Percentiles rank a stretch among this genome's conserved stretches.
Evolutionary conservation across 1,140 invertebrate species (phyloP).

Genomic region (Rhynchophorus ferrugineus): DNA sequence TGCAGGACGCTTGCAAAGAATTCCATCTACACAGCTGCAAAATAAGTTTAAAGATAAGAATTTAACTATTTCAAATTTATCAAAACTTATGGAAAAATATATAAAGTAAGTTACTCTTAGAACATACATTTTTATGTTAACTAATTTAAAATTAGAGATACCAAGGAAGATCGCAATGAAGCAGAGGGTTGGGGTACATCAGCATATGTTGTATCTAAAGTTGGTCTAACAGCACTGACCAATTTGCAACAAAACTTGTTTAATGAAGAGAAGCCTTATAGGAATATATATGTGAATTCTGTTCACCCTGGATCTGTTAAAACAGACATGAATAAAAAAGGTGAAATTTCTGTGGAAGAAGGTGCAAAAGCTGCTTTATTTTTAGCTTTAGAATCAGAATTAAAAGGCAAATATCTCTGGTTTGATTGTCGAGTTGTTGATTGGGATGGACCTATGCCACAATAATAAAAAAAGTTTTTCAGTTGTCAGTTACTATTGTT

Average conservation of each 20-base stretch:
- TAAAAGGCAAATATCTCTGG: conserved; percentile 43
- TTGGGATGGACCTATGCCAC: conserved; percentile 29
- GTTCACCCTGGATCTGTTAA: conserved; percentile 58
- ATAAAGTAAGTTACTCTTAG: conserved; percentile 50
- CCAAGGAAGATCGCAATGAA: conserved; percentile 45
- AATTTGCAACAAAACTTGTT: conserved; percentile 53
- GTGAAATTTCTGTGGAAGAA: conserved; percentile 53
- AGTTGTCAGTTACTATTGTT: no score
- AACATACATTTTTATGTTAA: no score
- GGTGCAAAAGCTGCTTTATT: conserved; percentile 43
- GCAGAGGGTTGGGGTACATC: conserved; percentile 51
- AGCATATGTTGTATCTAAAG: conserved; percentile 59
- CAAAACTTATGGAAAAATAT: conserved; percentile 55
- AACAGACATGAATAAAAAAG: conserved; percentile 62
- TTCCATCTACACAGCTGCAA: conserved; percentile 46
- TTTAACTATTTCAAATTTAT: conserved; percentile 51
- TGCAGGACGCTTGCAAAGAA: conserved; percentile 48
- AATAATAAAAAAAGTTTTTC: conserved; percentile 4
- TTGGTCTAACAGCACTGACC: conserved; percentile 52
- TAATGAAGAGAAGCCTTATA: conserved; percentile 37
- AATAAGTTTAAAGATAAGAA: conserved; percentile 45
- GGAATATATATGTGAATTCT: conserved; percentile 53
- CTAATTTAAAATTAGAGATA: conserved; percentile 34
- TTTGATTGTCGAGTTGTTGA: conserved; percentile 35
- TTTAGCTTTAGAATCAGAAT: conserved; percentile 36